A percentile compares a stretch with the other conserved stretches of the same genome.
Evolutionary conservation across 2,888 invertebrate genomes (phyloP).

Genomic region (Agrochola macilenta): DNA sequence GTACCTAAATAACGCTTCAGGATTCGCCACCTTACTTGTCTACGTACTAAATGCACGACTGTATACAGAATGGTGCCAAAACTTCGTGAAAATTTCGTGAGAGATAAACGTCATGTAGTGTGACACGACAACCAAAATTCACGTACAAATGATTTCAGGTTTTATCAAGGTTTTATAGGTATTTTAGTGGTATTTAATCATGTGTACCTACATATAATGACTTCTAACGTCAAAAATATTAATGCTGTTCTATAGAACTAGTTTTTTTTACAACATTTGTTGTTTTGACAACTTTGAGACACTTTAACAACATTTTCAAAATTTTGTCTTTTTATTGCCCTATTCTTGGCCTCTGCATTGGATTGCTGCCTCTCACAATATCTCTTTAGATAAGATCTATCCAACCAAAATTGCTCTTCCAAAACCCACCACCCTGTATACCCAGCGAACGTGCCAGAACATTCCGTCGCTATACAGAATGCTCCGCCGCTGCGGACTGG

Average conservation of each 20-base stretch:
- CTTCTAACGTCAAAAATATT: background rate
- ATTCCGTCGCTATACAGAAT: conserved; percentile 68
- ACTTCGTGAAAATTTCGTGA: background rate
- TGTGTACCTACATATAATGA: background rate
- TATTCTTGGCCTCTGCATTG: background rate
- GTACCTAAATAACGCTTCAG: conserved; percentile 61
- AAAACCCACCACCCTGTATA: conserved; percentile 33
- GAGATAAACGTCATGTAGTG: background rate
- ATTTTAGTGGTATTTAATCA: background rate
- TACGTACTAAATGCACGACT: conserved; percentile 46
- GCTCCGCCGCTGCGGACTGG: conserved; percentile 62
- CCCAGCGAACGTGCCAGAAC: conserved; percentile 66
- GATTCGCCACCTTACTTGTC: conserved; percentile 55
- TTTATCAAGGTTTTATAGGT: background rate
- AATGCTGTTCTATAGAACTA: background rate
- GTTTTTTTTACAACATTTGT: background rate
- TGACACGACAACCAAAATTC: background rate
- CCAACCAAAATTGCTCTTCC: background rate
- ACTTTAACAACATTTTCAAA: too few relatives aligned
- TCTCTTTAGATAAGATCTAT: background rate
- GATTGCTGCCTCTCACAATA: background rate
- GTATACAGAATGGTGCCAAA: conserved; percentile 27
- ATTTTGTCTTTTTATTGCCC: too few relatives aligned
- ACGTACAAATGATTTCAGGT: background rate
- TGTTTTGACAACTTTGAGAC: background rate